Evolutionary conservation across 2,113 vertebrate genomes (phyloP), one percentile per base, ranked within the genome.

Genomic region (Aspidoscelis tigris): DNA sequence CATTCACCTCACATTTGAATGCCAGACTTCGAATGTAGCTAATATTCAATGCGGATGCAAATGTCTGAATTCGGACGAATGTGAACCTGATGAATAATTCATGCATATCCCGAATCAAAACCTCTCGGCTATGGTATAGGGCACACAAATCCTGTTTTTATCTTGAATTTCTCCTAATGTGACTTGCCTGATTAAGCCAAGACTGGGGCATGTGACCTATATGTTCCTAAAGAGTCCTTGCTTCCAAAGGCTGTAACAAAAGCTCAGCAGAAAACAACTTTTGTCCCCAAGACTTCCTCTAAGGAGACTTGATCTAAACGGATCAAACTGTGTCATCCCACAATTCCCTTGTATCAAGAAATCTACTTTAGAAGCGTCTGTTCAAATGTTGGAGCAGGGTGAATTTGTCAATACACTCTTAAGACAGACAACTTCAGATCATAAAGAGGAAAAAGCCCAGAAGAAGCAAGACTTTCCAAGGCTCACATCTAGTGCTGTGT

Each of bases 381-480:
- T 26, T 44, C 22, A 80, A 90, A 85, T 83, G 69, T 55, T 9
- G 55, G 44, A 33, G 43, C 22, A 10, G 10, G 43, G 2, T 79
- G 44, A 65, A 50, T 43, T 50, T 73, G 7, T 44, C 39, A 41
- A 61, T 4, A 24, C 50, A 82, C 6, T 14, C 72, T 33, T 21
- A 58, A 24, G n/a, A 11, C 20, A 58, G 47, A 58, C 47, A 72
- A 24, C 68, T 43, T 41, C 21, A 39, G 33, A 43, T 43, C 3
- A 0, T 14, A 22, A 71, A 39, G 50, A 33, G 18, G 20, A 53
- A 20, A 39, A 11, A 53, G 10, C 39, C 8, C 58, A 14, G 4
- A 66, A 44, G 41, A 47, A 24, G 22, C 5, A 7, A 16, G 4
- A 33, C 41, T 47, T 43, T 43, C 21, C 71, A 2, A 66, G 9